Percentiles rank a stretch among this genome's conserved stretches.
Conservation (phyloP, 1,140 invertebrate species). For the Atta texana region DNA sequence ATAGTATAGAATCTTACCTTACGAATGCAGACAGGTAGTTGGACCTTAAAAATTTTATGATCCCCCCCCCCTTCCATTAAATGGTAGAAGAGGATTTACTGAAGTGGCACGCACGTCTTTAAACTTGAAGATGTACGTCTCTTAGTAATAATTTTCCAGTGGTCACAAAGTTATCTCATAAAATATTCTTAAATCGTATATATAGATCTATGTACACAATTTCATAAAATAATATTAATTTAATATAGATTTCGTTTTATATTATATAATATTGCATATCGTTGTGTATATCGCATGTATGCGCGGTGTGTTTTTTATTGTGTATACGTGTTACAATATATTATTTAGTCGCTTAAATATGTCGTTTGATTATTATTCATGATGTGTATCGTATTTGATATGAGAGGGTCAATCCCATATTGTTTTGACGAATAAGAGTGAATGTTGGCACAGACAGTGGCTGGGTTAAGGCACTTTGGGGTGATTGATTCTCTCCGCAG, state of each 20-base stretch:
- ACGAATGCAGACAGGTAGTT: constrained; percentile 67
- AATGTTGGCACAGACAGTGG: constrained; percentile 84
- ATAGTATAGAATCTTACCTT: constrained; percentile 59
- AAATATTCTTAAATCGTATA: constrained; percentile 78
- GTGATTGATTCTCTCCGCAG: constrained; percentile 80
- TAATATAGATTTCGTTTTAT: constrained; percentile 77
- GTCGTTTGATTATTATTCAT: constrained; percentile 79
- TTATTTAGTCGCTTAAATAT: constrained; percentile 79
- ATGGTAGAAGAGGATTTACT: neutral
- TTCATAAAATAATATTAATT: constrained; percentile 84
- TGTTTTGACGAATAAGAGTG: constrained; percentile 70
- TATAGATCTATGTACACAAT: constrained; percentile 82
- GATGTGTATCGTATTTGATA: constrained; percentile 78
- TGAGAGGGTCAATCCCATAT: constrained; percentile 75
- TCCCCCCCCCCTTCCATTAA: neutral
- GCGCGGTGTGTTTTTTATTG: neutral
- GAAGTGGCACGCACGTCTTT: constrained; percentile 12
- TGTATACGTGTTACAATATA: constrained; percentile 74
- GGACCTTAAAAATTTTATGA: constrained; percentile 63
- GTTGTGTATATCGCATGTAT: constrained; percentile 24
- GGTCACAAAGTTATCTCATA: constrained; percentile 78
- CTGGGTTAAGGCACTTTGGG: constrained; percentile 85
- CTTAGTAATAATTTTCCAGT: constrained; percentile 71
- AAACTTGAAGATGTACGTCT: constrained; percentile 61
- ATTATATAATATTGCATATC: constrained; percentile 76